Conservation (phyloP, 2,888 invertebrate species). For the Phlogophora meticulosa region DNA sequence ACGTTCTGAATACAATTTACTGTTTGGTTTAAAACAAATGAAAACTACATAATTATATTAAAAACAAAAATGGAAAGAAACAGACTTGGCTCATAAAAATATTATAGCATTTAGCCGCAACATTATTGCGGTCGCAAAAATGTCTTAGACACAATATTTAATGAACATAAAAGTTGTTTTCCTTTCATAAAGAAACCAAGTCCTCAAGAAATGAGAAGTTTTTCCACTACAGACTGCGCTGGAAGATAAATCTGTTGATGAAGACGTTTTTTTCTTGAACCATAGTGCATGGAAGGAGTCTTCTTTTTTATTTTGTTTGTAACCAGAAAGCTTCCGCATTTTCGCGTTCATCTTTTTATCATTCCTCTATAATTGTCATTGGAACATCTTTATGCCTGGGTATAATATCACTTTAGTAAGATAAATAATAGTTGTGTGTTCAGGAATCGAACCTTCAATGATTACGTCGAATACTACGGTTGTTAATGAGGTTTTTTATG, state of each 20-base stretch:
- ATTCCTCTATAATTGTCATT: neutral
- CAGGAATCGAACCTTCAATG: too few relatives aligned
- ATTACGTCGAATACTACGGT: too few relatives aligned
- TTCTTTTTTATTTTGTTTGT: constrained; percentile 24
- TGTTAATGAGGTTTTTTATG: too few relatives aligned
- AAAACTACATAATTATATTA: neutral
- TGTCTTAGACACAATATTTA: constrained; percentile 33
- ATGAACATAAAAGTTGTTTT: constrained; percentile 32
- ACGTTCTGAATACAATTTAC: too few relatives aligned
- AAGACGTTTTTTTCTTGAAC: constrained; percentile 42
- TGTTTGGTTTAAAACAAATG: neutral
- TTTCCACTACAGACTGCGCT: constrained; percentile 29
- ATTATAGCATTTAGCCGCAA: constrained; percentile 19
- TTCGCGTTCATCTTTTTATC: neutral
- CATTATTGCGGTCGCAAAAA: constrained; percentile 30
- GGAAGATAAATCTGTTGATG: constrained; percentile 46
- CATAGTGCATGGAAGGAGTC: constrained; percentile 30
- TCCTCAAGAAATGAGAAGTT: constrained; percentile 44
- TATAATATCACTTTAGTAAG: too few relatives aligned
- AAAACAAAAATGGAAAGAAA: neutral
- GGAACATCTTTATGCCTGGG: too few relatives aligned
- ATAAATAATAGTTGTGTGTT: too few relatives aligned
- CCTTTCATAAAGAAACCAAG: constrained; percentile 32
- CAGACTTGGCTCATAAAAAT: neutral
- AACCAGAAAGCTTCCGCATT: neutral